phyloP scores from a whole-genome alignment of 1,140 invertebrate species.

The Bombus pyrosoma region DNA sequence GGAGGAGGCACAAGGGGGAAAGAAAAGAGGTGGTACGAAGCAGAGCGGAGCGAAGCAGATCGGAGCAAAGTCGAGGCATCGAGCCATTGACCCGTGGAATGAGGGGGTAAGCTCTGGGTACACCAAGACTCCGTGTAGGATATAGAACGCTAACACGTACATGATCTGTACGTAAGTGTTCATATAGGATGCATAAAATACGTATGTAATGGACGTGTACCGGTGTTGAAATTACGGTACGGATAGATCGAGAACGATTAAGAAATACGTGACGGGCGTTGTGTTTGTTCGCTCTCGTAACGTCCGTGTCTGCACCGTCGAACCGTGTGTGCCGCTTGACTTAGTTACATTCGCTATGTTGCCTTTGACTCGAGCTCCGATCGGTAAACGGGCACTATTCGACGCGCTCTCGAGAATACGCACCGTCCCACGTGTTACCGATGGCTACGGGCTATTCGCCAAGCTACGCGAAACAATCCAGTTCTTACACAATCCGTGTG shows the following conservation, averaged over 20 bases:
- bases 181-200: conserved; percentile 3
- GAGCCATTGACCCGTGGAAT: conserved; percentile 76
- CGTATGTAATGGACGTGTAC: neutral
- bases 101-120: conserved; percentile 64
- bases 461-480: neutral
- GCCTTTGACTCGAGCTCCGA: neutral
- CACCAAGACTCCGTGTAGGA: conserved; percentile 46
- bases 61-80: conserved; percentile 55
- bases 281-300: conserved; percentile 70
- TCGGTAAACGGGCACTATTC: neutral
- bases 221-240: conserved; percentile 71
- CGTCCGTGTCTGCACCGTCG: conserved; percentile 28
- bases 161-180: neutral
- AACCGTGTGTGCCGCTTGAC: conserved; percentile 18
- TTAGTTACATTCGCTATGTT: conserved; percentile 12
- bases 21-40: conserved; percentile 43
- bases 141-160: conserved; percentile 37
- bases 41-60: conserved; percentile 65
- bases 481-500: neutral
- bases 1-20: conserved; percentile 16
- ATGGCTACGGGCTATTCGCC: neutral
- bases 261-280: conserved; percentile 81
- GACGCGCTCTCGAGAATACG: neutral
- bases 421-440: neutral
- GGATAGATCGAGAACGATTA: conserved; percentile 80